Conservation (phyloP, 2,113 vertebrate genomes). For the Ellobius talpinus region DNA sequence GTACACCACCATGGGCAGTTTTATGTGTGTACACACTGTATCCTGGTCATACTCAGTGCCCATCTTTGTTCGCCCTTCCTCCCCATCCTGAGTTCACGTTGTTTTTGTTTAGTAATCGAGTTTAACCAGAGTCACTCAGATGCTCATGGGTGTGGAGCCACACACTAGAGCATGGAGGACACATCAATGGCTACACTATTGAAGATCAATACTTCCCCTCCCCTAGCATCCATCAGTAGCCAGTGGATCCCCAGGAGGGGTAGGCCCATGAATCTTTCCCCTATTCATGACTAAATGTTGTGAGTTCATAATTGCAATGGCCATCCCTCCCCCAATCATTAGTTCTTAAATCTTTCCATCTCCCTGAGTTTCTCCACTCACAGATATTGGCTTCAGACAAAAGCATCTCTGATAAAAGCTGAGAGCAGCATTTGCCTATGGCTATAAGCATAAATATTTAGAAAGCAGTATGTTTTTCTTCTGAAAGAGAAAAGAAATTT, state of each 20-base stretch:
- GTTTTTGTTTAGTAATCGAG: background rate
- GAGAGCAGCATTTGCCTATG: background rate
- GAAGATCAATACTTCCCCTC: too few relatives aligned
- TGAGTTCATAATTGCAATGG: background rate
- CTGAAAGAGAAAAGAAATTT: slow-evolving; percentile 85
- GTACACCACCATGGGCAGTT: background rate
- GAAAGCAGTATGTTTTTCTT: too few relatives aligned
- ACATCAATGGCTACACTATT: background rate
- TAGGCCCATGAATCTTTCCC: background rate
- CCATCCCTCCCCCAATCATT: background rate
- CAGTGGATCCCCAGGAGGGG: too few relatives aligned
- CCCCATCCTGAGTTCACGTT: background rate
- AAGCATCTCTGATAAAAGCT: background rate
- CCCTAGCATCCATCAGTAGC: background rate
- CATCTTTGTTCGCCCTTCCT: background rate
- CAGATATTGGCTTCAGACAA: background rate
- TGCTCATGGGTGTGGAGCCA: background rate
- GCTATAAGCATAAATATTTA: background rate
- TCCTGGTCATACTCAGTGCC: background rate
- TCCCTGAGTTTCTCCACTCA: background rate
- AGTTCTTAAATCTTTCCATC: background rate
- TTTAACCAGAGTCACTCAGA: background rate
- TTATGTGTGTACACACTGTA: background rate
- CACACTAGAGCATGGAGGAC: background rate
- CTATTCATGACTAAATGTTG: background rate